phyloP scores from a whole-genome alignment of 2,113 vertebrate species.

The Pterocles gutturalis region DNA sequence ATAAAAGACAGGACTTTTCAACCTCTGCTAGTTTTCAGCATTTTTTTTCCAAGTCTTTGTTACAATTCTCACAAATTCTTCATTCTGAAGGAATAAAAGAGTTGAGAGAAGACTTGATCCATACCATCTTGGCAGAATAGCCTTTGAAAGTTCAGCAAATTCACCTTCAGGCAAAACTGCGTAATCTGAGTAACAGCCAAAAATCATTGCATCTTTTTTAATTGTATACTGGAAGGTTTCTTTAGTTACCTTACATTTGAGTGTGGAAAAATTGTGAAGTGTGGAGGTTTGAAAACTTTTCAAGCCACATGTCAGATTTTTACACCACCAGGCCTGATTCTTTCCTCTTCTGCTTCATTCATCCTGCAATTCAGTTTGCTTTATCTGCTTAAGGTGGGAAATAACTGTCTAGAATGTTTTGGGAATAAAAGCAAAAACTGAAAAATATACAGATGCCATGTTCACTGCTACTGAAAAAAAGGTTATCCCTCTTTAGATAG shows the following conservation, averaged over 20 bases:
- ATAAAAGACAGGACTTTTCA: not conserved
- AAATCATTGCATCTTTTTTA: not conserved
- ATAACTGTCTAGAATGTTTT: not conserved
- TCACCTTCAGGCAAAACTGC: not conserved
- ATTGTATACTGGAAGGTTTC: not conserved
- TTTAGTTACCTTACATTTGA: not conserved
- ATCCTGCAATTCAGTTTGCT: not conserved
- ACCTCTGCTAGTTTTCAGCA: not conserved
- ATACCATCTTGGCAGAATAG: not conserved
- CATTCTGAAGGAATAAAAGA: not conserved
- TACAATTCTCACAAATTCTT: not conserved
- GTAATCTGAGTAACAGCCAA: not conserved
- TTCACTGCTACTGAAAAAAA: not conserved
- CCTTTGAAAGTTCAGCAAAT: not conserved
- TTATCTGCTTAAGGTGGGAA: not conserved
- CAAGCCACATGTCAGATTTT: not conserved
- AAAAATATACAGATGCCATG: not conserved
- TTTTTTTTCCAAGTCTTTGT: not conserved
- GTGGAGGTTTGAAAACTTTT: not conserved
- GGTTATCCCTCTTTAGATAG: not conserved
- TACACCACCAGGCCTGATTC: not conserved
- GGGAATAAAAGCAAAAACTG: not conserved
- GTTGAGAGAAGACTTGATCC: not conserved
- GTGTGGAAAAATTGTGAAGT: not conserved
- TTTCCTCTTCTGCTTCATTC: not conserved